Evolutionary conservation across 2,888 invertebrate species (phyloP), one percentile per base, ranked within the genome.

Genomic region (Allygus modestus): DNA sequence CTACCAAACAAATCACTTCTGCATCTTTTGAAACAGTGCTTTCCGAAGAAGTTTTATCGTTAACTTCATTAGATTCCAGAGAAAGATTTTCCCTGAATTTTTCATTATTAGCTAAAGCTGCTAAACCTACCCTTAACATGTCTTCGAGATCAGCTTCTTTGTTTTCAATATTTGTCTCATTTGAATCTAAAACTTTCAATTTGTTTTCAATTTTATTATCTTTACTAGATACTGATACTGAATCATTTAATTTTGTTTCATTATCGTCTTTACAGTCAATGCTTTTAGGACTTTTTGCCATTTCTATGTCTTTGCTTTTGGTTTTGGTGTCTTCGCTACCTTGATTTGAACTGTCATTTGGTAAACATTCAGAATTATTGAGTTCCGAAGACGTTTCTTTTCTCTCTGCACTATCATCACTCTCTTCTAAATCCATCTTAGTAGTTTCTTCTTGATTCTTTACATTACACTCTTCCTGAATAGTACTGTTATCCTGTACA

Each of bases 1-100:
- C 84, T 1, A 43, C 73, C 17, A 84, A 31, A 71, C 65, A 43
- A 26, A 84, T 81, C 0, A 71, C 43, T 71, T 71, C 81, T 11
- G 46, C 28, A 28, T 61, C 69, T 31, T 77, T 43, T n/a, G 75
- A 37, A 20, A 0, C n/a, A 17, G 12, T 11, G n/a, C 12, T 54
- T 31, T 37, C 28, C 41, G 54, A 75, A 11, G 23, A 9, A 0
- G 20, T 41, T 41, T 41, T 73, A 20, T 41, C 23, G 20, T 73
- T 17, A 4, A 0, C 5, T 17, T 77, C 31, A 15, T 28, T 41
- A 11, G 46, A 4, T 51, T 46, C 73, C 20, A 37, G n/a, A 31
- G 28, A 20, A 20, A 71, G 12, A 28, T 77, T 26, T 46, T 46
- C 41, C 20, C 51, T 23, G 77, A 77, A 77, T 28, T 46, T 26